Percentiles rank a stretch among this genome's conserved stretches.
phyloP scores from a whole-genome alignment of 2,113 vertebrate genomes.

The Atherinomorus stipes region DNA sequence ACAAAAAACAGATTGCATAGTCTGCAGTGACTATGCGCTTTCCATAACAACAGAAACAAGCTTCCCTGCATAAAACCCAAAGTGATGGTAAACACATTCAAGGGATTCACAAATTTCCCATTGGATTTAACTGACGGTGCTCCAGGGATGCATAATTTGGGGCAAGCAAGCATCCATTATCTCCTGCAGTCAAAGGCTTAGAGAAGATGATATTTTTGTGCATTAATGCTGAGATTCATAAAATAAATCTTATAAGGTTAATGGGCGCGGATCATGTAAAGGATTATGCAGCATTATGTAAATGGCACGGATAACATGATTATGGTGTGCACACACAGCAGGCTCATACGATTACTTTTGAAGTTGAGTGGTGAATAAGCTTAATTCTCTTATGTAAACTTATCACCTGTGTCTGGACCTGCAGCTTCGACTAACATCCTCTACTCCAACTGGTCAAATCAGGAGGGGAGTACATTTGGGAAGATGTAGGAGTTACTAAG shows the following conservation, averaged over 20 bases:
- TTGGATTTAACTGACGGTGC: conserved; percentile 38
- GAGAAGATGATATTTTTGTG: not conserved
- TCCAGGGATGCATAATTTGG: conserved; percentile 22
- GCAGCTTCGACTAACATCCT: not conserved
- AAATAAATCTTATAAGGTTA: conserved; percentile 39
- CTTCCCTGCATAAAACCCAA: conserved; percentile 28
- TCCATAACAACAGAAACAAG: conserved; percentile 24
- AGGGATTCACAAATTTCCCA: conserved; percentile 43
- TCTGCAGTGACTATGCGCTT: not conserved
- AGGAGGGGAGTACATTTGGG: not conserved
- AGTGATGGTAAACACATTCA: conserved; percentile 42
- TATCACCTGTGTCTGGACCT: conserved; percentile 28
- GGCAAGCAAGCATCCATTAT: not conserved
- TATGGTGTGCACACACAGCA: conserved; percentile 14
- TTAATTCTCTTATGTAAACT: not conserved
- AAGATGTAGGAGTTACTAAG: not conserved
- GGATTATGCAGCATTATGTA: conserved; percentile 48
- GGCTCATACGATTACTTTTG: conserved; percentile 44
- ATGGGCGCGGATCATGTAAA: conserved; percentile 29
- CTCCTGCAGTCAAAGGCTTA: not conserved
- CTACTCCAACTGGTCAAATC: not conserved
- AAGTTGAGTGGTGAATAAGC: conserved; percentile 18
- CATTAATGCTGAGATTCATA: not conserved
- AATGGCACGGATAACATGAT: conserved; percentile 45
- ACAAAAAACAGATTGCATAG: not conserved